Evolutionary conservation across 2,113 vertebrate genomes (phyloP).

Genomic region (Catagonus wagneri): DNA sequence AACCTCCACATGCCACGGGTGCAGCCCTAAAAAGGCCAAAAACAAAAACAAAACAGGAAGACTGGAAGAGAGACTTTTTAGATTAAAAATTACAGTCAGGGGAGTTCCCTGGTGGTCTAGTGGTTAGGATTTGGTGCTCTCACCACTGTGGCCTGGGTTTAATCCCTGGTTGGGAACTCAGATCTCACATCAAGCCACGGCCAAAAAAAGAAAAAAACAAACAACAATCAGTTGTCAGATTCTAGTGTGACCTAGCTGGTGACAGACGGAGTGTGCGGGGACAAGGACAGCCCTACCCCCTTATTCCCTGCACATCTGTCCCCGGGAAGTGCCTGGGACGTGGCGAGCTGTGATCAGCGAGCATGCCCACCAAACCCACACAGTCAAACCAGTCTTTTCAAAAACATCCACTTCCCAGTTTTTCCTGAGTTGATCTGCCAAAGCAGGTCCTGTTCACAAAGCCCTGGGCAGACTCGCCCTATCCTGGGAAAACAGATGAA

Average conservation of each 20-base stretch:
- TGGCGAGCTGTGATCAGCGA: background rate
- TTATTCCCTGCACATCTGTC: background rate
- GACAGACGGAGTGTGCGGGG: fast-evolving
- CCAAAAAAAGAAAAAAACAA: too few species aligned
- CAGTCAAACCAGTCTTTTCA: background rate
- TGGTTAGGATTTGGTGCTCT: too few species aligned
- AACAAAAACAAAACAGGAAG: too few species aligned
- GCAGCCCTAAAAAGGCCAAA: too few species aligned
- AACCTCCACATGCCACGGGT: too few species aligned
- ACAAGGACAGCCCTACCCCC: fast-evolving
- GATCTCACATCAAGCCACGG: too few species aligned
- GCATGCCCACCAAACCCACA: background rate
- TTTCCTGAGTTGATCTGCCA: background rate
- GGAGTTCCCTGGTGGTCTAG: too few species aligned
- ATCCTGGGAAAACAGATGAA: slow-evolving; percentile 37
- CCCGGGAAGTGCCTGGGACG: background rate
- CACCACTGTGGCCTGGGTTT: too few species aligned
- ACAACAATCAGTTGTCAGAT: too few species aligned
- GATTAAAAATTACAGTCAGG: background rate
- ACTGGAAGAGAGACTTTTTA: background rate
- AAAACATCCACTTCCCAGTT: background rate
- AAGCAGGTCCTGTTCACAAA: background rate
- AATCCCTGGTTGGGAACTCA: too few species aligned
- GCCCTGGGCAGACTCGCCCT: background rate
- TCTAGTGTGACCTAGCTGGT: fast-evolving